phyloP scores from a whole-genome alignment of 2,797 vertebrate genomes.

The Gobio occitaniae region DNA sequence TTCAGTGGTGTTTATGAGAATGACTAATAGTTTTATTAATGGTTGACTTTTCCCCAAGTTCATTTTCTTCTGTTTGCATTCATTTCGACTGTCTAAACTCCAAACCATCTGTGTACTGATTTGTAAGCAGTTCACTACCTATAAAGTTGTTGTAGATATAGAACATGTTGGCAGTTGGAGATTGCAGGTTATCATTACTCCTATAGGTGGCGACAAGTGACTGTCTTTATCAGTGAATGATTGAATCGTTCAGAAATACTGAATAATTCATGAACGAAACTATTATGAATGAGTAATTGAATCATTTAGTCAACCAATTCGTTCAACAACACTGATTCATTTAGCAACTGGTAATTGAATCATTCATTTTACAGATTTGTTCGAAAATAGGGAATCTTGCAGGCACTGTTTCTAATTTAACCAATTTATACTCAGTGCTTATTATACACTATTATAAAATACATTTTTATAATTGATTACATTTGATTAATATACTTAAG shows the following conservation, averaged over 20 bases:
- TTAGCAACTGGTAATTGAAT: not conserved
- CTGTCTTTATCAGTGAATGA: not conserved
- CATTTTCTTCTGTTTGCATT: not conserved
- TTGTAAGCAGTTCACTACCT: not conserved
- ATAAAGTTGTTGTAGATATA: not conserved
- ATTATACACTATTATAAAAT: not conserved
- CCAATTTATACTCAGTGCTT: not conserved
- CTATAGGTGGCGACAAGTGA: not conserved
- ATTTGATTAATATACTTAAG: not conserved
- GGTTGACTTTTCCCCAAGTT: not conserved
- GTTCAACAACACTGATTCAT: not conserved
- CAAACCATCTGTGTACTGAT: not conserved
- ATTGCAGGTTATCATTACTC: not conserved
- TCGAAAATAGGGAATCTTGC: not conserved
- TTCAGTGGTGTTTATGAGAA: slow-evolving; percentile 20
- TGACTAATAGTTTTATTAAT: slow-evolving; percentile 36
- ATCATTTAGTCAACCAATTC: not conserved
- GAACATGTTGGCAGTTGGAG: no score
- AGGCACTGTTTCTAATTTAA: not conserved
- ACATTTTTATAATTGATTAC: not conserved
- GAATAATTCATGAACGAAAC: not conserved
- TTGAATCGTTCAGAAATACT: not conserved
- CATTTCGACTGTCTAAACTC: not conserved
- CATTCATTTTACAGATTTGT: not conserved
- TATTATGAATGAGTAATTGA: not conserved